phyloP scores from a whole-genome alignment of 2,113 vertebrate species.

The Tretioscincus oriximinensis region DNA sequence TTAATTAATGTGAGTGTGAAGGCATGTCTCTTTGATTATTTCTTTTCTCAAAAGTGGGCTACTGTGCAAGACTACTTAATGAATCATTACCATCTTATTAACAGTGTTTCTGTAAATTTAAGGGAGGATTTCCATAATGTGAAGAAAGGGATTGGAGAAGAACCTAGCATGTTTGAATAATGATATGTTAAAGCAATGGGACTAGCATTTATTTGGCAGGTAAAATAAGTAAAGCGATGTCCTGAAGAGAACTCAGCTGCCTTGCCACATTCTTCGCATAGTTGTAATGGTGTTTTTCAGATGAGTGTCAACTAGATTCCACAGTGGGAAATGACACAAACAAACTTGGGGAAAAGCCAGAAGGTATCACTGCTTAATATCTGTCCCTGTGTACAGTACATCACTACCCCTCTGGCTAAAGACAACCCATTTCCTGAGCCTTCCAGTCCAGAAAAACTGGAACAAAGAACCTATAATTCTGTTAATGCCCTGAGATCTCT shows the following conservation, averaged over 20 bases:
- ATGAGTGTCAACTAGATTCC: neutral
- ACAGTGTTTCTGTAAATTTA: conserved; percentile 29
- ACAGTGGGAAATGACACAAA: neutral
- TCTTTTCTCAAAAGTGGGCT: conserved; percentile 5
- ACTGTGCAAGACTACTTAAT: conserved; percentile 26
- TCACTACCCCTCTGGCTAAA: too few relatives aligned
- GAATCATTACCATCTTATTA: conserved; percentile 30
- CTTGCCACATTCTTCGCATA: neutral
- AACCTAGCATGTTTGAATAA: neutral
- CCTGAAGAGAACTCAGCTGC: neutral
- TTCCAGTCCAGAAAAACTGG: too few relatives aligned
- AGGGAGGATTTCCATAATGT: conserved; percentile 32
- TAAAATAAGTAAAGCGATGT: neutral
- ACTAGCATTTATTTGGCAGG: neutral
- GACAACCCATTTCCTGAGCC: too few relatives aligned
- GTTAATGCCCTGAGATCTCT: too few relatives aligned
- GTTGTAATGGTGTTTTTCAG: neutral
- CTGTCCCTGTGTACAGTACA: too few relatives aligned
- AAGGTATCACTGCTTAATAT: too few relatives aligned
- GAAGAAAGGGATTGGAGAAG: too few relatives aligned
- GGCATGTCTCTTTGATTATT: neutral
- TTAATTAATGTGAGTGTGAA: conserved; percentile 9
- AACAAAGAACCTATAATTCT: too few relatives aligned
- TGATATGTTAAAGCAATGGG: neutral
- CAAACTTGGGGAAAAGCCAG: too few relatives aligned